phyloP scores from a whole-genome alignment of 2,113 vertebrate species.

The Chaetodon auriga region DNA sequence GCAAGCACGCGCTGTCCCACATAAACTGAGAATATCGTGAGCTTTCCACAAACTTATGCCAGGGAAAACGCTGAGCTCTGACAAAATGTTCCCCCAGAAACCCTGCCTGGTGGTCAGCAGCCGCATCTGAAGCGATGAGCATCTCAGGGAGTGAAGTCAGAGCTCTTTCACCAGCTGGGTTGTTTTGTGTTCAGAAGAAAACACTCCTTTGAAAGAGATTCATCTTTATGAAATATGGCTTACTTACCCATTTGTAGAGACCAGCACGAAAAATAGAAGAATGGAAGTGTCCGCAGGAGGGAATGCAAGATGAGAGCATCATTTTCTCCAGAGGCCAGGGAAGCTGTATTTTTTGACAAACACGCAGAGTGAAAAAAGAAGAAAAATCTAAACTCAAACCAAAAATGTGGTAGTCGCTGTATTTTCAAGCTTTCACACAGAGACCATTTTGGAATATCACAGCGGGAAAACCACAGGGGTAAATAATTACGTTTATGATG shows the following conservation, averaged over 20 bases:
- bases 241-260: slow-evolving; percentile 7
- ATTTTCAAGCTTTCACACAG: background rate
- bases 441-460: background rate
- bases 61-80: background rate
- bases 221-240: background rate
- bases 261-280: background rate
- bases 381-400: background rate
- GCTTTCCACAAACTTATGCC: background rate
- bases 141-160: background rate
- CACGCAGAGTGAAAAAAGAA: background rate
- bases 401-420: background rate
- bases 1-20: background rate
- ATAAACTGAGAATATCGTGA: background rate
- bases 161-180: background rate
- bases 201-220: background rate
- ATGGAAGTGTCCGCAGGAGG: background rate
- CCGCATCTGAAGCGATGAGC: background rate
- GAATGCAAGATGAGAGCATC: background rate
- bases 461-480: too few species aligned
- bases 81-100: background rate
- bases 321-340: background rate
- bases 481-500: background rate
- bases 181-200: background rate
- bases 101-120: background rate
- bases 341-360: background rate